Percentiles rank a stretch among this genome's conserved stretches.
Conservation (phyloP, 1,140 invertebrate genomes). For the Leptinotarsa texana region DNA sequence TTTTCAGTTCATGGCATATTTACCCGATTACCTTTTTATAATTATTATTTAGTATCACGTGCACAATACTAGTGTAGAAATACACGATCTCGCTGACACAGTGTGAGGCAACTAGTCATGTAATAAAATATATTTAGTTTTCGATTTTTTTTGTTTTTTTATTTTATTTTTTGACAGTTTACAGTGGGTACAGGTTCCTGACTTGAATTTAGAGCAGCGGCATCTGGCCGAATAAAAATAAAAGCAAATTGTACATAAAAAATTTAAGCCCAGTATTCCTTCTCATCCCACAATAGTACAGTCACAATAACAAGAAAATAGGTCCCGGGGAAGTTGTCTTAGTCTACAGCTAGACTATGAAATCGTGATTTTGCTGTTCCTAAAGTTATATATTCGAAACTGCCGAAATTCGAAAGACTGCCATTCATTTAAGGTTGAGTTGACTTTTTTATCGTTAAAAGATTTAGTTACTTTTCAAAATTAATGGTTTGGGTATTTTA, state of each 20-base stretch:
- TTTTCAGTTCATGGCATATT: slow-evolving; percentile 48
- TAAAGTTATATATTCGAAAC: slow-evolving; percentile 54
- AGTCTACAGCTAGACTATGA: slow-evolving; percentile 49
- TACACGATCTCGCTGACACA: slow-evolving; percentile 50
- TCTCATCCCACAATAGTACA: slow-evolving; percentile 50
- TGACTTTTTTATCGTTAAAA: slow-evolving; percentile 41
- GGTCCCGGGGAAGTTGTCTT: slow-evolving; percentile 48
- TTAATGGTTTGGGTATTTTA: slow-evolving; percentile 52
- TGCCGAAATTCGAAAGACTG: slow-evolving; percentile 57
- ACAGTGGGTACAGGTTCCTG: slow-evolving; percentile 43
- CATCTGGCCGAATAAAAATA: slow-evolving; percentile 27
- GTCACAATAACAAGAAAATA: slow-evolving; percentile 37
- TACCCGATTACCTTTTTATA: slow-evolving; percentile 47
- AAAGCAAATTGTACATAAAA: slow-evolving; percentile 43
- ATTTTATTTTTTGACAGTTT: slow-evolving; percentile 46
- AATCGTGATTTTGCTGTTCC: slow-evolving; percentile 56
- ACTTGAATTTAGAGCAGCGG: slow-evolving; percentile 14
- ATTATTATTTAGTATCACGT: slow-evolving; percentile 41
- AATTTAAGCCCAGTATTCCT: slow-evolving; percentile 46
- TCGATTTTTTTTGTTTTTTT: slow-evolving; percentile 45
- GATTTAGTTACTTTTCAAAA: slow-evolving; percentile 54
- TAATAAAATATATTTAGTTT: slow-evolving; percentile 44
- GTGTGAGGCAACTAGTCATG: slow-evolving; percentile 57
- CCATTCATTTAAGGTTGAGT: slow-evolving; percentile 53
- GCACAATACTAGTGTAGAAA: slow-evolving; percentile 48